Conservation (phyloP, 35 echinoderm and acorn worm species). For the Lytechinus variegatus region DNA sequence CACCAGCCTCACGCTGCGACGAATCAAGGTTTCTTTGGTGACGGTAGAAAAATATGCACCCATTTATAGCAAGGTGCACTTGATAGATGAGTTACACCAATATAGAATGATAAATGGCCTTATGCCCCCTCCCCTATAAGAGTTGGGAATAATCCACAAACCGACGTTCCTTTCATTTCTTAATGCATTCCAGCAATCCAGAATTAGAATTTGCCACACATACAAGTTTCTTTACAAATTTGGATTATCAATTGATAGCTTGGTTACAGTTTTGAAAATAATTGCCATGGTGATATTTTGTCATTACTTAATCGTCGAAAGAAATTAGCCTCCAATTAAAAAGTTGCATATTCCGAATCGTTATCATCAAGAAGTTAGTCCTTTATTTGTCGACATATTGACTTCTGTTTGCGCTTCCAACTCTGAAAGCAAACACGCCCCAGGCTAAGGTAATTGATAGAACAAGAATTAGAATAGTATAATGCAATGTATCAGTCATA, state of each 20-base stretch:
- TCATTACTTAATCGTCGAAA: background rate
- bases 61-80: background rate
- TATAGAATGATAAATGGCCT: background rate
- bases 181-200: background rate
- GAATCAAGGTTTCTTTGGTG: background rate
- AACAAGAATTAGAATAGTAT: background rate
- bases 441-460: background rate
- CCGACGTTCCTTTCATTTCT: background rate
- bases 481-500: background rate
- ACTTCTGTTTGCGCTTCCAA: background rate
- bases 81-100: background rate
- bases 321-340: background rate
- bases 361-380: background rate
- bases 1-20: background rate
- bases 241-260: background rate
- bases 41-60: background rate
- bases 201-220: background rate
- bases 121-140: background rate
- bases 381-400: background rate
- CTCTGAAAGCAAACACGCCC: background rate
- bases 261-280: background rate
- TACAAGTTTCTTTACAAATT: background rate
- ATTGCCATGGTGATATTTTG: background rate
- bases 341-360: background rate
- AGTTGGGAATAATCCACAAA: background rate